Evolutionary conservation across 2,113 vertebrate species (phyloP).

Genomic region (Junco hyemalis): DNA sequence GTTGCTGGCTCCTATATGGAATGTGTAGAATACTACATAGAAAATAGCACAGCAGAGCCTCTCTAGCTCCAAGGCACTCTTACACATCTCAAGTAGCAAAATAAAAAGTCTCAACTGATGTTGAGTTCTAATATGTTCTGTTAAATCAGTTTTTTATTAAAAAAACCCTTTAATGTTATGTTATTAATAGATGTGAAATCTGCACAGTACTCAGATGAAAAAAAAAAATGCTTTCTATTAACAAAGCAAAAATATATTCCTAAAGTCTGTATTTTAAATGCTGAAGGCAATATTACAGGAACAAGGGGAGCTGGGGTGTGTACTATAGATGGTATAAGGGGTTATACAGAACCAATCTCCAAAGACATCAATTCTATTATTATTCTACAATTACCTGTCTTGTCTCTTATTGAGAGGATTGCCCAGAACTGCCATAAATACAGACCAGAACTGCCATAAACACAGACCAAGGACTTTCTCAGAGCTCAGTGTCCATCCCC

Average conservation of each 20-base stretch:
- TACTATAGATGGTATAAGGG: accelerated
- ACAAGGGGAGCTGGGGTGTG: neutral
- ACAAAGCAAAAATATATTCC: neutral
- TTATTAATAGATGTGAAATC: neutral
- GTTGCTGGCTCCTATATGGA: neutral
- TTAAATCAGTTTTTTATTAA: neutral
- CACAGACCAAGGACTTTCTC: constrained; percentile 21
- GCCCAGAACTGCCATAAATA: neutral
- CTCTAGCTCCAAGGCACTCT: neutral
- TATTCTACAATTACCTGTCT: neutral
- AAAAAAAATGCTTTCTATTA: neutral
- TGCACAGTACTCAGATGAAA: neutral
- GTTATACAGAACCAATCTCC: neutral
- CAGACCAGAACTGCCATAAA: constrained; percentile 36
- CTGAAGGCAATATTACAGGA: neutral
- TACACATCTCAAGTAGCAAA: neutral
- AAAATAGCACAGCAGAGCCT: neutral
- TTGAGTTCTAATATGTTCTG: neutral
- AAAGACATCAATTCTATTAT: neutral
- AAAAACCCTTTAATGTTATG: neutral
- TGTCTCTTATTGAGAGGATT: constrained; percentile 30
- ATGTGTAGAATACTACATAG: neutral
- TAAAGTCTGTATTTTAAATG: neutral
- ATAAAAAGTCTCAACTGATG: neutral
- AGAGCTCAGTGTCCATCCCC: neutral